phyloP scores from a whole-genome alignment of 2,888 invertebrate genomes.

The Drosophila neutralis region DNA sequence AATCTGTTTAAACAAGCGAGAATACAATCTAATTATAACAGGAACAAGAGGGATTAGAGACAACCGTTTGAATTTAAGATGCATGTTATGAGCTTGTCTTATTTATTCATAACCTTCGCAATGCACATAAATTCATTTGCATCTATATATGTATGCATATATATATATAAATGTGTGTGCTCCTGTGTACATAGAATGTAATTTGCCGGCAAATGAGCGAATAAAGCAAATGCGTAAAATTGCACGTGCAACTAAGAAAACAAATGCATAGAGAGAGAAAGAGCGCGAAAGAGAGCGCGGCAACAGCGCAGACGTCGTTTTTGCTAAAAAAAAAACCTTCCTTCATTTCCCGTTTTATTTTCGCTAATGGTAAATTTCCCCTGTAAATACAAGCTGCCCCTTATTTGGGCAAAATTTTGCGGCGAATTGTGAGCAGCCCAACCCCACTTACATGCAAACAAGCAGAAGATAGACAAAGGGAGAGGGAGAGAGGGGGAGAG shows the following conservation, averaged over 20 bases:
- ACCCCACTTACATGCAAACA: slow-evolving; percentile 10
- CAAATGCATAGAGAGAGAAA: slow-evolving; percentile 16
- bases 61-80: slow-evolving; percentile 2
- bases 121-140: slow-evolving; percentile 26
- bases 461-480: slow-evolving; percentile 5
- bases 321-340: not conserved
- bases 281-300: not conserved
- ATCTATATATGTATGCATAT: not conserved
- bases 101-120: slow-evolving; percentile 48
- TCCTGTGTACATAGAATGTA: slow-evolving; percentile 6
- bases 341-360: not conserved
- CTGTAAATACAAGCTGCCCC: slow-evolving; percentile 44
- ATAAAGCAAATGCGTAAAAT: slow-evolving; percentile 60
- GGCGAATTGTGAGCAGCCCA: slow-evolving; percentile 56
- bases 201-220: slow-evolving; percentile 49
- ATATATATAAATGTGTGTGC: not conserved
- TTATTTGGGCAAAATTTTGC: slow-evolving; percentile 60
- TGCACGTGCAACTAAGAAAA: slow-evolving; percentile 63
- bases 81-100: slow-evolving; percentile 21
- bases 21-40: not conserved
- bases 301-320: slow-evolving; percentile 49
- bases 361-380: slow-evolving; percentile 39
- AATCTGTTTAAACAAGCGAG: not conserved
- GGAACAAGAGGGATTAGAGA: not conserved
- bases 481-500: not conserved